phyloP scores from a whole-genome alignment of 2,888 invertebrate species.

The Morpho deidamia region DNA sequence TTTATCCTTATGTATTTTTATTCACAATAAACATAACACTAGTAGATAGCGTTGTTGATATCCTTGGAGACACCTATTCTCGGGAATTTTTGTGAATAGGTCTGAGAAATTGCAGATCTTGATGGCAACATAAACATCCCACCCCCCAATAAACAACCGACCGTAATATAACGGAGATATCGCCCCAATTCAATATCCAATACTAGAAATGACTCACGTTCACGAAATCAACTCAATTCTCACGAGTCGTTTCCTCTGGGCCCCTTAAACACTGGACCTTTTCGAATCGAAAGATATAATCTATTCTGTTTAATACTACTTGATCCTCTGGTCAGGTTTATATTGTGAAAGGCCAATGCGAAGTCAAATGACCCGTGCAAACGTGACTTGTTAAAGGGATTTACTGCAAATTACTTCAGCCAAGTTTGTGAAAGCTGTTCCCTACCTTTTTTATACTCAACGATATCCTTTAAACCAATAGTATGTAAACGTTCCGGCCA shows the following conservation, averaged over 20 bases:
- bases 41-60: no score
- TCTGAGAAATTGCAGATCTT: not conserved
- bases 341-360: conserved; percentile 1
- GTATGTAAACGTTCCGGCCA: no score
- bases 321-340: conserved; percentile 18
- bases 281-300: conserved; percentile 59
- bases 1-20: no score
- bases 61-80: no score
- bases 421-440: conserved; percentile 13
- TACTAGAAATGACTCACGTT: conserved; percentile 2
- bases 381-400: conserved; percentile 34
- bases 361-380: conserved; percentile 36
- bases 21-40: no score
- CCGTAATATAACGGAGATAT: conserved; percentile 1
- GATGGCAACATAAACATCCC: conserved; percentile 3
- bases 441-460: conserved; percentile 14
- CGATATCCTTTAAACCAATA: no score
- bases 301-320: conserved; percentile 39
- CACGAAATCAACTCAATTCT: conserved; percentile 15
- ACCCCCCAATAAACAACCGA: conserved; percentile 4
- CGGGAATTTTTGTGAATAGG: not conserved
- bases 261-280: conserved; percentile 31
- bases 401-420: conserved; percentile 44
- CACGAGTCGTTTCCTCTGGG: conserved; percentile 27
- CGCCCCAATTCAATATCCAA: conserved; percentile 9